phyloP scores from a whole-genome alignment of 2,797 vertebrate genomes.

The Sitta carolinensis region DNA sequence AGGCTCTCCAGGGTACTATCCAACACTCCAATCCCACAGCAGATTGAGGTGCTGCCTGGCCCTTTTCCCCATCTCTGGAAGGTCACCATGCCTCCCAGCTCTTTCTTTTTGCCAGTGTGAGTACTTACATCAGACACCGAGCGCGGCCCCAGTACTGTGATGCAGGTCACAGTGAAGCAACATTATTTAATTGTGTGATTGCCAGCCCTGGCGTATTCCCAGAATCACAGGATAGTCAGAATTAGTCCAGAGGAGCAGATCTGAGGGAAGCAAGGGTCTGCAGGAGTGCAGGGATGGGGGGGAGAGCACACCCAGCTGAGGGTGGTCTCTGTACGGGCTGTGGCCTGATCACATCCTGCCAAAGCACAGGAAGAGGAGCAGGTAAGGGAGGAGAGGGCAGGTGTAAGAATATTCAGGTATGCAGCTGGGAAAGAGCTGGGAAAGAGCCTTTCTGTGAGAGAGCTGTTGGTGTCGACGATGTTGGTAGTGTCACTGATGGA shows the following conservation, averaged over 20 bases:
- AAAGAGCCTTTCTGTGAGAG: neutral
- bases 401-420: neutral
- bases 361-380: neutral
- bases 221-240: neutral
- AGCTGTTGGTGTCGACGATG: slow-evolving; percentile 7
- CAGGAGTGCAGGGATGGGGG: rapidly evolving
- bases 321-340: neutral
- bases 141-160: rapidly evolving
- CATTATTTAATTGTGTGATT: neutral
- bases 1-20: neutral
- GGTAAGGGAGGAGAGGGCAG: neutral
- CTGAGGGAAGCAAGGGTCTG: neutral
- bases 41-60: neutral
- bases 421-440: neutral
- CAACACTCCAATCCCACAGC: neutral
- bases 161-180: neutral
- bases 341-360: neutral
- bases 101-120: neutral
- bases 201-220: neutral
- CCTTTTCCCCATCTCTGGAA: neutral
- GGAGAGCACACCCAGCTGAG: rapidly evolving
- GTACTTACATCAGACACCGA: rapidly evolving
- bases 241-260: neutral
- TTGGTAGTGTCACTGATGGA: slow-evolving; percentile 43
- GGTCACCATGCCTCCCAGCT: neutral